These are phyloP conservation scores for Hydractinia symbiolongicarpus DNA, from an alignment of 30 jellyfish, hydroid and myxozoan genomes.

Conservation along the genomic window DNA sequence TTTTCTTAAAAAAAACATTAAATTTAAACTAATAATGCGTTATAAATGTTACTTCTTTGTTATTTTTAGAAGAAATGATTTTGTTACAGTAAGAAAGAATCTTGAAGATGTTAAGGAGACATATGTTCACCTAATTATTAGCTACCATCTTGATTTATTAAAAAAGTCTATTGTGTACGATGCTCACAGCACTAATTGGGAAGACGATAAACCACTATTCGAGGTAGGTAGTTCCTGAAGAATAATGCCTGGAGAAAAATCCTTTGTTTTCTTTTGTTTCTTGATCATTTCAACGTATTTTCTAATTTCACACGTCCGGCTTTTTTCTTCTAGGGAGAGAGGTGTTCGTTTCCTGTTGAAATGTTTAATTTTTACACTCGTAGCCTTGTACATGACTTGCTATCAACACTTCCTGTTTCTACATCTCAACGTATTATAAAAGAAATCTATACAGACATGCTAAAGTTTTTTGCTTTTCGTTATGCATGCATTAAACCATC, in stretches of 20 bases:
- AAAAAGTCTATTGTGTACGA: constrained; percentile 46
- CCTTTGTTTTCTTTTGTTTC: not conserved
- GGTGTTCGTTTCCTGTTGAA: constrained; percentile 71
- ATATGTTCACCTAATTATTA: constrained; percentile 6
- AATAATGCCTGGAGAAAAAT: not conserved
- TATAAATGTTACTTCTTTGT: too few species aligned
- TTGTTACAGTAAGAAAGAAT: not conserved
- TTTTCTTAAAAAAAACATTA: too few species aligned
- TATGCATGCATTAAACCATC: constrained; percentile 70
- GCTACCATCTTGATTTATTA: constrained; percentile 41
- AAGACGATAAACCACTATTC: constrained; percentile 41
- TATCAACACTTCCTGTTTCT: constrained; percentile 31
- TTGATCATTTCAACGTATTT: not conserved
- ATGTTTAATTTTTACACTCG: constrained; percentile 72
- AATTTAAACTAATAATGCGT: too few species aligned
- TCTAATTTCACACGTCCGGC: not conserved
- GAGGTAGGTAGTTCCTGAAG: constrained; percentile 32
- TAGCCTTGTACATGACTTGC: constrained; percentile 46
- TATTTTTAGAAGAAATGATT: too few species aligned
- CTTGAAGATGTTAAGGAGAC: not conserved
- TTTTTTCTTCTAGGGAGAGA: constrained; percentile 56
- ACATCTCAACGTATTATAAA: constrained; percentile 37
- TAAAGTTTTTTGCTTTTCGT: constrained; percentile 48
- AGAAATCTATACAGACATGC: constrained; percentile 33
- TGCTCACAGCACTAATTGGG: constrained; percentile 62